Base-by-base conservation (phyloP, 1,140 invertebrate genomes). In the Mycetomoellerius zeteki region DNA sequence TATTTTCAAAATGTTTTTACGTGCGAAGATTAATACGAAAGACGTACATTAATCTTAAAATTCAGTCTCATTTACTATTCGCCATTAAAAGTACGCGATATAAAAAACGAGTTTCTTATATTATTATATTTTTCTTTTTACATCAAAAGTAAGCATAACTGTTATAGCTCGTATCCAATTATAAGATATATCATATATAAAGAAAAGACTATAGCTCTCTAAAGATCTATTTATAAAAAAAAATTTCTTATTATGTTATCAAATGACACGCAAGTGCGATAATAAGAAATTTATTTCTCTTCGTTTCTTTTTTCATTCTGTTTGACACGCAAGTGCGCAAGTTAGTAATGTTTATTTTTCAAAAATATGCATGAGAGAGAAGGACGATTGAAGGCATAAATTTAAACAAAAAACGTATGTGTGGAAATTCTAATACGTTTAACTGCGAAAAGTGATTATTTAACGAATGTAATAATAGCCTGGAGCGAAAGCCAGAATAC, bases 401-500 rank as follows among this genome's bases (percentile, higher is more conserved):
- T 62, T 76, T 1, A 19, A 73, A 60, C 10, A 5, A 27, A 6
- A n/a, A 12, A 43, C 6, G 60, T 58, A n/a, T 47, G 12, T 77
- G 27, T 58, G 4, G 6, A 60, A 78, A 47, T 64, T 78, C 37
- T 37, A 27, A 47, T 27, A 77, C 6, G 24, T 47, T 67, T 37
- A 81, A 81, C 78, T 58, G 62, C 78, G 30, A 47, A 89, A 89
- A 81, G 82, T 86, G 75, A 37, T 1, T 69, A 21, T n/a, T 65
- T 27, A 16, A 47, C 27, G 16, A 67, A 27, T 72, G 19, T 78
- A 85, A 62, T 47, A 76, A 67, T 75, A 78, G 16, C 77, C 67
- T 89, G 82, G 73, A 88, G 88, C 88, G 52, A 54, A 89, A 89
- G 88, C 88, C 52, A 65, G n/a, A 47, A 56, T 73, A 87, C 30